Base-by-base conservation (phyloP, 2,888 invertebrate species). In the Rhagonycha lutea region DNA sequence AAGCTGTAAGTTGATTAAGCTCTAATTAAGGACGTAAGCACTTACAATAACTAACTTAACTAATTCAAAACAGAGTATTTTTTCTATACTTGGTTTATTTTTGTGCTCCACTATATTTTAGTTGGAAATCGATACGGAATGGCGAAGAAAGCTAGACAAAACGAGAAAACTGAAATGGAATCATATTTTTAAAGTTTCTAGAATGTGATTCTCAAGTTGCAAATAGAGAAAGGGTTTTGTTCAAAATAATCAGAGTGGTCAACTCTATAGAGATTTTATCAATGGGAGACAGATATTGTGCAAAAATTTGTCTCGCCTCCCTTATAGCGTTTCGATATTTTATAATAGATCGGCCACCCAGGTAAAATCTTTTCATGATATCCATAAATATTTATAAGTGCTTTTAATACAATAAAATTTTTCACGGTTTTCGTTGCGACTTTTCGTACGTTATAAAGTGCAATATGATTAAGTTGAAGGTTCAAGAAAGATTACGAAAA, bases 331-430 rank as follows among this genome's bases (percentile, higher is more conserved):
- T 78, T 73, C 75, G 67, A 78, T 75, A 26, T 68, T 60, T 29
- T 63, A 73, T 71, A 67, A 72, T 65, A 67, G 71, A 24, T 29
- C n/a, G 76, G 65, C 78, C 76, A 76, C 78, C 78, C 76, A 76
- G 78, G 76, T 72, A 76, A 76, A 47, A 14, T 69, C 72, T 62
- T 72, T 77, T 74, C 69, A 72, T 28, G 61, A 70, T 14, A 23
- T 68, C 65, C 69, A 75, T 78, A 78, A 78, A 78, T 78, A 78
- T 78, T 78, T 78, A 78, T 78, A 76, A 78, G 72, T 26, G 47
- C 71, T 73, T 76, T 72, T 63, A 73, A 70, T 69, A 61, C n/a
- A 70, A 28, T 62, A 67, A 69, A 74, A 74, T 78, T 75, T 70
- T 74, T 62, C 67, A 71, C 71, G 73, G 68, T 69, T 73, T 69